Evolutionary conservation across 2,797 vertebrate species (phyloP).

Genomic region (Champsocephalus gunnari): DNA sequence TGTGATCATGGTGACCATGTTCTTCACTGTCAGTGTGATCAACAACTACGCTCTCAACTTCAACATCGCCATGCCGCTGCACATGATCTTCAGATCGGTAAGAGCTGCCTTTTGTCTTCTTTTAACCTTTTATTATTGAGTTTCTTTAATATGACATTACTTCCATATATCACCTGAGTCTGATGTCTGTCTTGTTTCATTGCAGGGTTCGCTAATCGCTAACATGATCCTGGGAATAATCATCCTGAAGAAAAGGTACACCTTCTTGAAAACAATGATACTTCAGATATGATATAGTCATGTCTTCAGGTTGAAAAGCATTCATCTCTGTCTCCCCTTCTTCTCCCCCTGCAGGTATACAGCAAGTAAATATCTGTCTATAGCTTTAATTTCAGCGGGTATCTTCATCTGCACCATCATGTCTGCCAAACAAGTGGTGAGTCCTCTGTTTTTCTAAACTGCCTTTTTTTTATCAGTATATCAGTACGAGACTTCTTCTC

Average conservation of each 20-base stretch:
- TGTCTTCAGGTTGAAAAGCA: background rate
- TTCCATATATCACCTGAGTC: background rate
- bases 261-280: background rate
- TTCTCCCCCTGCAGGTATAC: constrained; percentile 88
- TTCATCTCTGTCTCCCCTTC: background rate
- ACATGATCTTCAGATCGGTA: constrained; percentile 99
- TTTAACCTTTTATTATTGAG: background rate
- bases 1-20: constrained; percentile 97
- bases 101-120: constrained; percentile 63
- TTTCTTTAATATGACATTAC: background rate
- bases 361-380: constrained; percentile 91
- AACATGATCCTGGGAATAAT: constrained; percentile 96
- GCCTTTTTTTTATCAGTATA: background rate
- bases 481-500: background rate
- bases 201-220: constrained; percentile 96
- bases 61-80: constrained; percentile 96
- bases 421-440: constrained; percentile 99
- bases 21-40: constrained; percentile 96
- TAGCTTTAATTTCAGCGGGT: constrained; percentile 91
- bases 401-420: constrained; percentile 98
- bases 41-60: constrained; percentile 99
- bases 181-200: constrained; percentile 17
- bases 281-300: background rate
- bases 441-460: constrained; percentile 41
- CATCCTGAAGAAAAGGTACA: constrained; percentile 96